Conservation (phyloP, 2,797 vertebrate genomes). For the Xenentodon cancila region DNA sequence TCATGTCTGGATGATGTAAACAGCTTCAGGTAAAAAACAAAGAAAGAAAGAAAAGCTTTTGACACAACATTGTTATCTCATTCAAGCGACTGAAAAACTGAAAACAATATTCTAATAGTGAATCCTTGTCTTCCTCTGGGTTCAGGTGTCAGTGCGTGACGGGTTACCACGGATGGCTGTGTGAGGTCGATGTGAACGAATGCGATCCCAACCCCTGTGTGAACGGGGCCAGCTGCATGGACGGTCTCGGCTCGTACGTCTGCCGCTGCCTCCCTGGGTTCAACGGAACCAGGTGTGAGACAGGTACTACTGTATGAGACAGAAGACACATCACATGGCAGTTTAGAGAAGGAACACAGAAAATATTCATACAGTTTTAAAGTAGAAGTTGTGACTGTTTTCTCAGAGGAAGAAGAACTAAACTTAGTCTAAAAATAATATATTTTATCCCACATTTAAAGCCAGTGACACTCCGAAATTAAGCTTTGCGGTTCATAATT, state of each 20-base stretch:
- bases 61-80: no score
- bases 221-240: conserved; percentile 94
- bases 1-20: conserved; percentile 88
- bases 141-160: conserved; percentile 90
- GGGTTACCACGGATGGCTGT: conserved; percentile 89
- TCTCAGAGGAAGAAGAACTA: no score
- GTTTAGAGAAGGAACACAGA: conserved; percentile 14
- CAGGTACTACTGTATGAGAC: conserved; percentile 87
- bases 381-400: no score
- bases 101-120: background rate
- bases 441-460: background rate
- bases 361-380: no score
- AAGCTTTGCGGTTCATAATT: background rate
- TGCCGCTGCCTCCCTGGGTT: conserved; percentile 98
- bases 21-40: conserved; percentile 86
- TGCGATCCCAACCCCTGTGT: conserved; percentile 92
- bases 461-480: background rate
- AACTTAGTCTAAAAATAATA: no score
- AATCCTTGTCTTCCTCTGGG: background rate
- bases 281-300: conserved; percentile 99
- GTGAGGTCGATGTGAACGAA: conserved; percentile 92
- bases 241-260: conserved; percentile 87
- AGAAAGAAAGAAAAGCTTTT: background rate
- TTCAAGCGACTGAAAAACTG: background rate
- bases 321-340: conserved; percentile 55